Percentiles rank a stretch among this genome's conserved stretches.
Conservation (phyloP, 1,140 invertebrate species). For the Armadillidium nasatum region DNA sequence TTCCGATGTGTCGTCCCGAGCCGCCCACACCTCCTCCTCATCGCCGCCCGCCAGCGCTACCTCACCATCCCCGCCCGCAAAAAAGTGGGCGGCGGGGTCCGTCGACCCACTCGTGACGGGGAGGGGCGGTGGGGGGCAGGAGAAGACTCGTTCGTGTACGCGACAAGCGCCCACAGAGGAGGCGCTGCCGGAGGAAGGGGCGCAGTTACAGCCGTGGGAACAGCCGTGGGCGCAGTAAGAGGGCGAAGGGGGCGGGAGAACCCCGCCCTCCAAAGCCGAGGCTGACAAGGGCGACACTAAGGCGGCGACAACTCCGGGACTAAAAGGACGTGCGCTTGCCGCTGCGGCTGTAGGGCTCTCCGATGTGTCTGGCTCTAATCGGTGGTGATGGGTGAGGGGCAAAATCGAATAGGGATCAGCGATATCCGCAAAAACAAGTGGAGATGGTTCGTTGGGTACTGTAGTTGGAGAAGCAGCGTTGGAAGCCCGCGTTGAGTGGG, state of each 20-base stretch:
- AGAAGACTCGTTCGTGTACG: slow-evolving; percentile 36
- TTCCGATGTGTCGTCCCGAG: slow-evolving; percentile 27
- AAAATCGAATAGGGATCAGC: slow-evolving; percentile 30
- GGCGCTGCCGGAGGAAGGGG: slow-evolving; percentile 29
- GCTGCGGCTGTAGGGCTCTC: slow-evolving; percentile 13
- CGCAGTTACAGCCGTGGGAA: slow-evolving; percentile 33
- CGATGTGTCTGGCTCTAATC: not conserved
- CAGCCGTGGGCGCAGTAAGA: slow-evolving; percentile 34
- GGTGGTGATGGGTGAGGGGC: slow-evolving; percentile 26
- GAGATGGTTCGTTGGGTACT: slow-evolving; percentile 29
- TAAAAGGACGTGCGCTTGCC: slow-evolving; percentile 17
- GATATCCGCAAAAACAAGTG: not conserved
- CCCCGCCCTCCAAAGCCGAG: slow-evolving; percentile 38
- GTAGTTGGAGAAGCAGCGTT: slow-evolving; percentile 30
- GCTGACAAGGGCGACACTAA: slow-evolving; percentile 34
- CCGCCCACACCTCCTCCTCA: slow-evolving; percentile 26
- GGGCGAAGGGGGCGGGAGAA: slow-evolving; percentile 48
- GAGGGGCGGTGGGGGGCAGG: slow-evolving; percentile 36
- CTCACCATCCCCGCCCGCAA: slow-evolving; percentile 50
- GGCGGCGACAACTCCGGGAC: slow-evolving; percentile 24
- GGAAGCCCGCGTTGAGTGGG: slow-evolving; percentile 30
- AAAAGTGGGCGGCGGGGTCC: slow-evolving; percentile 43
- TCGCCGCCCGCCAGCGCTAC: slow-evolving; percentile 39
- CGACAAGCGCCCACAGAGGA: slow-evolving; percentile 37
- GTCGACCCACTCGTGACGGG: slow-evolving; percentile 35